Base-by-base conservation (phyloP, 2,113 vertebrate genomes). In the Chinchilla lanigera region DNA sequence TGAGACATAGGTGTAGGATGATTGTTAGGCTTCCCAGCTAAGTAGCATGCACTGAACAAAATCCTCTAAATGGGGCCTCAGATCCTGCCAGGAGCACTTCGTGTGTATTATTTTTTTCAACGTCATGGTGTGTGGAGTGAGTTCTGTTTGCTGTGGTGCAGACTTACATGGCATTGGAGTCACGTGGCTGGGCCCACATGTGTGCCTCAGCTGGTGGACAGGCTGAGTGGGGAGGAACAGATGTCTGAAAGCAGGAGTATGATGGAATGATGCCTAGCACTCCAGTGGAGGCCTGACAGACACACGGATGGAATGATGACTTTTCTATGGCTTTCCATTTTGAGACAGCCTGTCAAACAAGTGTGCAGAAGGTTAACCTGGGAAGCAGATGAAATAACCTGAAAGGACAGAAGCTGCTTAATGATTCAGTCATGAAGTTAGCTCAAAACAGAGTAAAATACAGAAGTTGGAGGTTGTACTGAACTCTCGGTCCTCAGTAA, bases 321-420 rank as follows among this genome's bases (percentile, higher is more conserved):
- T 96, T 95, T 89, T 33, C 24, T 5, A 69, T 24, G 17, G 41
- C 52, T 96, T 94, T 86, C 44, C 30, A 33, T 95, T 87, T 13
- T 89, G 47, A 90, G 35, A 17, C 24, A 69, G 30, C 24, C 28
- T 20, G 47, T 35, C 91, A 94, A 93, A 86, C 35, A 54, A 26
- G 0, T 81, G 16, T 41, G 77, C 20, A 83, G 11, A 92, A 73
- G 56, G 54, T 75, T 77, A 86, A 95, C 60, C 77, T 50, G 35
- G 22, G 54, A 85, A 85, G 54, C n/a, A 88, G 38, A 80, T 61
- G 28, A 63, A 86, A 73, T 56, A 78, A 73, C 17, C 35, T 90
- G 28, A 47, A 96, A 84, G 9, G 16, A 35, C 19, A 84, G 10
- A 38, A 75, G 35, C 2, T 47, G 1, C 67, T 87, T 41, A 35